Percentiles rank a stretch among this genome's conserved stretches.
These are phyloP conservation scores for Ranitomeya variabilis DNA, from an alignment of 2,113 vertebrate species.

Conservation along the genomic window DNA sequence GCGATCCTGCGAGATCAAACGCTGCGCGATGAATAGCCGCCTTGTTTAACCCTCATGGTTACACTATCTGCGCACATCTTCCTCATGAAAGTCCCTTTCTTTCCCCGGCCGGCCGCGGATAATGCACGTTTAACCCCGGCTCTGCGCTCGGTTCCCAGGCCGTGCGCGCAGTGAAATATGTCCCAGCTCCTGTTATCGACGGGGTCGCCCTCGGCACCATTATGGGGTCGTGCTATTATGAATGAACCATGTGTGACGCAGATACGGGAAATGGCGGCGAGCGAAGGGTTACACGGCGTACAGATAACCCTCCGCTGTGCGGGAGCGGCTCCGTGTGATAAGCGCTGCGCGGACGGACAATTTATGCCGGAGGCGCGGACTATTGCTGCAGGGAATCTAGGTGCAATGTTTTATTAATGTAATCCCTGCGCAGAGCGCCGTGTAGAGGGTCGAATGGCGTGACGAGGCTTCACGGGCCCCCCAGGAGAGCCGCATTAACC, in stretches of 20 bases:
- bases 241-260: background rate
- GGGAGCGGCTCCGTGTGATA: background rate
- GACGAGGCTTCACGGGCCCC: background rate
- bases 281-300: background rate
- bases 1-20: conserved; percentile 68
- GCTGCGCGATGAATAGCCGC: conserved; percentile 40
- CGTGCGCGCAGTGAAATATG: background rate
- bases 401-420: conserved; percentile 49
- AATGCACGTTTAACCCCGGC: conserved; percentile 25
- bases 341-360: background rate
- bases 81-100: background rate
- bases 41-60: conserved; percentile 48
- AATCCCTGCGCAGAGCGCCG: background rate
- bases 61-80: background rate
- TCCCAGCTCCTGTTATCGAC: background rate
- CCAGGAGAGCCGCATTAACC: background rate
- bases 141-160: background rate
- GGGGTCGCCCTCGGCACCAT: background rate
- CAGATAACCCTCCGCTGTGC: background rate
- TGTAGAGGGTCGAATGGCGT: background rate
- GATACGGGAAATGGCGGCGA: background rate
- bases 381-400: conserved; percentile 26
- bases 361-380: background rate
- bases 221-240: too few species aligned
- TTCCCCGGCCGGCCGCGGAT: background rate